Evolutionary conservation across 2,113 vertebrate genomes (phyloP).

Genomic region (Ia io): DNA sequence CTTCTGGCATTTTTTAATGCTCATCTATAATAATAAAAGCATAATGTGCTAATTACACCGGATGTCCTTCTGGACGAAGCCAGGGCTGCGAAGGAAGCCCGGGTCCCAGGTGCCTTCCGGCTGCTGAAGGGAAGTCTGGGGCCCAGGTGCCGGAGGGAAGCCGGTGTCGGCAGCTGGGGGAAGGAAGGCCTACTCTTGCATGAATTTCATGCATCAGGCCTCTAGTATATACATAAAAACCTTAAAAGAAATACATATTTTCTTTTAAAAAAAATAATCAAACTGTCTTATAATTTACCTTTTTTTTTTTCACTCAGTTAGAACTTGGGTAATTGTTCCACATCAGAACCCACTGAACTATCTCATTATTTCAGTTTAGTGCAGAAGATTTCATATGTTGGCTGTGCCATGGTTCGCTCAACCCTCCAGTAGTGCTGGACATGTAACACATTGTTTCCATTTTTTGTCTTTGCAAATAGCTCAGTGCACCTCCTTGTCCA

Average conservation of each 20-base stretch:
- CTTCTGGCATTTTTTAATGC: not conserved
- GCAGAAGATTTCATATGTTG: not conserved
- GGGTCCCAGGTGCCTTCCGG: too few relatives aligned
- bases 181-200: too few relatives aligned
- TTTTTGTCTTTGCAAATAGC: not conserved
- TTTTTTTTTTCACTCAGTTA: not conserved
- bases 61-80: too few relatives aligned
- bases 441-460: not conserved
- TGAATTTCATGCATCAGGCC: too few relatives aligned
- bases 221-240: not conserved
- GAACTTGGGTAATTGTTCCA: slow-evolving; percentile 12
- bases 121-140: too few relatives aligned
- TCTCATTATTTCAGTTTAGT: not conserved
- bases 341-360: not conserved
- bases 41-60: too few relatives aligned
- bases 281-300: not conserved
- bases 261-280: not conserved
- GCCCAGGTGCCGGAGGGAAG: too few relatives aligned
- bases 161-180: too few relatives aligned
- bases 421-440: not conserved
- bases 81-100: too few relatives aligned
- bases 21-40: too few relatives aligned
- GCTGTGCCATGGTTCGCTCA: not conserved
- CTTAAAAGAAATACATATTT: not conserved
- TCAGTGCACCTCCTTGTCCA: not conserved